Conservation (phyloP, 2,888 invertebrate species). For the Epinotia brunnichana region DNA sequence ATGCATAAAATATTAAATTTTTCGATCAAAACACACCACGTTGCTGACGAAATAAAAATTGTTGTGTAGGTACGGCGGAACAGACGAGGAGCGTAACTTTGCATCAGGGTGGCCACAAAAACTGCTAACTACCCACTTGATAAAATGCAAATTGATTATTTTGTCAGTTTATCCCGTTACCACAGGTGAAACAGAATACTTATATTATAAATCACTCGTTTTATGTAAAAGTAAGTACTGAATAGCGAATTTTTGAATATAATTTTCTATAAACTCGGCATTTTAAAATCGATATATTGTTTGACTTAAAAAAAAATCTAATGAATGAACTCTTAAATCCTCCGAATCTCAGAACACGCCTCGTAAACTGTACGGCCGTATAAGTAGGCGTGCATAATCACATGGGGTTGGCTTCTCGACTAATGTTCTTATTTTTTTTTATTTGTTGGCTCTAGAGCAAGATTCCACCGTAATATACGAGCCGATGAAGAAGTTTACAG, state of each 20-base stretch:
- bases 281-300: no score
- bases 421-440: slow-evolving; percentile 8
- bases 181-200: neutral
- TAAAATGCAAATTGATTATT: neutral
- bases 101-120: neutral
- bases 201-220: neutral
- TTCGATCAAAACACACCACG: neutral
- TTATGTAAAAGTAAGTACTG: neutral
- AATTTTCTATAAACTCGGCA: no score
- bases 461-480: slow-evolving; percentile 6
- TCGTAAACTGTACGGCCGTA: neutral
- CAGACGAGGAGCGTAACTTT: neutral
- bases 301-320: no score
- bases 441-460: slow-evolving; percentile 18
- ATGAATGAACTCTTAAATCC: neutral
- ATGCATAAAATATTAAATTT: neutral
- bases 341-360: neutral
- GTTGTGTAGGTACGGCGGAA: neutral
- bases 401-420: slow-evolving; percentile 2
- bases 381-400: neutral
- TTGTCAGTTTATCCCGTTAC: neutral
- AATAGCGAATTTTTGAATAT: no score
- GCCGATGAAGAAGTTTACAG: slow-evolving; percentile 8
- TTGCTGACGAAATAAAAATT: neutral
- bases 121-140: neutral